phyloP scores from a whole-genome alignment of 2,797 vertebrate genomes.

The Siniperca scherzeri region DNA sequence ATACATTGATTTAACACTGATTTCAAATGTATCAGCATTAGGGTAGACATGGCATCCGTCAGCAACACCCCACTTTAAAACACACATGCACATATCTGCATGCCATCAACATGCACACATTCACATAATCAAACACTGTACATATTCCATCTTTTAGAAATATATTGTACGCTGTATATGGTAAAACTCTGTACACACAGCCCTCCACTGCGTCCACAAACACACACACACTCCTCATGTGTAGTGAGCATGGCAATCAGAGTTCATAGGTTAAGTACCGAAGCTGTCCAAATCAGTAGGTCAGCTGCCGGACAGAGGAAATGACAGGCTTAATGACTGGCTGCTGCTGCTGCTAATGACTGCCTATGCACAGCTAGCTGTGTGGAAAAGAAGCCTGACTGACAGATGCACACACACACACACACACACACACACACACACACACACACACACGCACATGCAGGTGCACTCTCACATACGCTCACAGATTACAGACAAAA shows the following conservation, averaged over 20 bases:
- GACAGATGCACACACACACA: slow-evolving; percentile 53
- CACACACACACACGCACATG: slow-evolving; percentile 13
- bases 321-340: slow-evolving; percentile 82
- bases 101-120: neutral
- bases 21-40: neutral
- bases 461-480: slow-evolving; percentile 53
- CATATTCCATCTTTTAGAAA: neutral
- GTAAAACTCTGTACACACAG: slow-evolving; percentile 4
- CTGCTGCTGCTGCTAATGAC: slow-evolving; percentile 78
- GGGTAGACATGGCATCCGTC: neutral
- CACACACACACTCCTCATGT: slow-evolving; percentile 7
- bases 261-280: slow-evolving; percentile 78
- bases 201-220: slow-evolving; percentile 8
- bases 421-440: slow-evolving; percentile 10
- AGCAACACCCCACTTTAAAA: neutral
- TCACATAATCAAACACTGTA: neutral
- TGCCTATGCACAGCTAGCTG: slow-evolving; percentile 55
- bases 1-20: neutral
- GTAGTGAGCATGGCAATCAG: slow-evolving; percentile 36
- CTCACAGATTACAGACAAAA: slow-evolving; percentile 57
- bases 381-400: slow-evolving; percentile 59
- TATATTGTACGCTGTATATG: neutral
- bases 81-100: neutral
- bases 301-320: slow-evolving; percentile 74
- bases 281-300: slow-evolving; percentile 76